Conservation (phyloP, 1,140 invertebrate species). For the Rhopalosiphum maidis region DNA sequence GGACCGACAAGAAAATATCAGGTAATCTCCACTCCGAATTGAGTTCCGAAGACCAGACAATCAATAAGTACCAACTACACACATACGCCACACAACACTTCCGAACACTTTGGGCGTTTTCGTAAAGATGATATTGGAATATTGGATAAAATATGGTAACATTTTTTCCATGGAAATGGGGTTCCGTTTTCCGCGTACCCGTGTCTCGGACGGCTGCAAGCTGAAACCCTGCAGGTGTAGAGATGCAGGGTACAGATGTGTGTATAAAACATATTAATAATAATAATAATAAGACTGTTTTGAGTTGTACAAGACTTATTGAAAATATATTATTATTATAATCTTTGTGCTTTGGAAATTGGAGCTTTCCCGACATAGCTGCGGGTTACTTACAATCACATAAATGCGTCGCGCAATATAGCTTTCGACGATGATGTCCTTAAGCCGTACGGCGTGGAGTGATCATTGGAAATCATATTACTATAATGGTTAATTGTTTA, state of each 20-base stretch:
- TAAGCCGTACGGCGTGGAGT: too few species aligned
- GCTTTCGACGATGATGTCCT: too few species aligned
- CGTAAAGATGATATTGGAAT: not conserved
- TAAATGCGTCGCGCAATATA: too few species aligned
- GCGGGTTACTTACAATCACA: too few species aligned
- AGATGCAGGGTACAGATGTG: not conserved
- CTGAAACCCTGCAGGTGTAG: not conserved
- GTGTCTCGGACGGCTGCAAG: not conserved
- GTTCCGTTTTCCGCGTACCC: too few species aligned
- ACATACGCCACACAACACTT: too few species aligned
- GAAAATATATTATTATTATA: not conserved
- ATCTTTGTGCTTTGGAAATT: not conserved
- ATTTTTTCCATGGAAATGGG: not conserved
- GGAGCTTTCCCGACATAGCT: too few species aligned
- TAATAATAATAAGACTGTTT: not conserved
- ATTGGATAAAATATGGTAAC: not conserved
- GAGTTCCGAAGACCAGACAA: not conserved
- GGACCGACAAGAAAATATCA: not conserved
- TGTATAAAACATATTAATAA: not conserved
- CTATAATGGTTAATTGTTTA: too few species aligned
- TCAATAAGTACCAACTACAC: not conserved
- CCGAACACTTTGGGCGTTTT: not conserved
- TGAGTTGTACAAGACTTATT: not conserved
- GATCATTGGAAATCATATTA: too few species aligned
- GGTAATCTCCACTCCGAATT: not conserved